Conservation (phyloP, 2,797 vertebrate genomes). For the Tenualosa thibaudeaui region DNA sequence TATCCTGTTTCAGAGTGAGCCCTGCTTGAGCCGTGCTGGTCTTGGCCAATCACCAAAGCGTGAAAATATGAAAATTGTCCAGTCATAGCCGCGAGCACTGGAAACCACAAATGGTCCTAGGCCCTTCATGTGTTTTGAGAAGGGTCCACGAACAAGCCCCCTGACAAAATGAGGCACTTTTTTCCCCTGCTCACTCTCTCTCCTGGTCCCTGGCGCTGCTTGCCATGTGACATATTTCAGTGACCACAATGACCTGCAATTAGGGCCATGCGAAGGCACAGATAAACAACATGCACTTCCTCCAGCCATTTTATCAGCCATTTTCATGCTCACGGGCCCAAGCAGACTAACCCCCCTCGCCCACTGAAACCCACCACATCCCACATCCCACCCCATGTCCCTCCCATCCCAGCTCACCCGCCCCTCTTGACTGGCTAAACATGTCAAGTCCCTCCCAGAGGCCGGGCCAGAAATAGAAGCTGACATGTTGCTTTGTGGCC, state of each 20-base stretch:
- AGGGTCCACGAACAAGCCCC: conserved; percentile 53
- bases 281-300: conserved; percentile 76
- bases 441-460: conserved; percentile 64
- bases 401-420: conserved; percentile 40
- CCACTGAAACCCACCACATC: background rate
- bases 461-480: conserved; percentile 65
- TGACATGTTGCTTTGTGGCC: conserved; percentile 50
- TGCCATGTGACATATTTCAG: conserved; percentile 62
- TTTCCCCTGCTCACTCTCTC: too few relatives aligned
- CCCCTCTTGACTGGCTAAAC: conserved; percentile 45
- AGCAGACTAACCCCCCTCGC: conserved; percentile 47
- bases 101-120: conserved; percentile 67
- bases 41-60: conserved; percentile 76
- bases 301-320: conserved; percentile 69
- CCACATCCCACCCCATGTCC: background rate
- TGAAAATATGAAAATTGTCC: conserved; percentile 78
- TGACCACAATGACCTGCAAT: conserved; percentile 52
- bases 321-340: conserved; percentile 65
- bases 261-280: conserved; percentile 60
- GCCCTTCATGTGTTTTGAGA: conserved; percentile 59
- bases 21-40: conserved; percentile 70
- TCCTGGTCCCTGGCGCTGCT: conserved; percentile 42
- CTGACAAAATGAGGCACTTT: background rate
- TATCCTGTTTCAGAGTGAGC: conserved; percentile 79
- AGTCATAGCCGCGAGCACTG: conserved; percentile 69